phyloP scores from a whole-genome alignment of 2,888 invertebrate species.

The Biston betularia region DNA sequence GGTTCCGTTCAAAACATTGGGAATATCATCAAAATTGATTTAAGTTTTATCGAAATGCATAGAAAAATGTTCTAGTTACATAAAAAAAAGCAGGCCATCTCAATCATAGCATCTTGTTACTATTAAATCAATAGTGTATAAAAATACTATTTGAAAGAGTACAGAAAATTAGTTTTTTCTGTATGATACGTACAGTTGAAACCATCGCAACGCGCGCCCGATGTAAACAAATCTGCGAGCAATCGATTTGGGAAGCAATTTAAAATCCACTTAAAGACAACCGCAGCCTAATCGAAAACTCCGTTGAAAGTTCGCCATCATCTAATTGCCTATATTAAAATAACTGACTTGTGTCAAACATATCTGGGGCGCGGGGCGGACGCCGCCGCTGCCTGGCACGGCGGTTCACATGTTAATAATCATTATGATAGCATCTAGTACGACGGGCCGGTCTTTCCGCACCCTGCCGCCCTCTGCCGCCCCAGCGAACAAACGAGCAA shows the following conservation, averaged over 20 bases:
- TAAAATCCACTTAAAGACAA: constrained; percentile 83
- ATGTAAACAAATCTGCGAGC: constrained; percentile 41
- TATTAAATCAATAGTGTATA: not conserved
- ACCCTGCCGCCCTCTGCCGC: constrained; percentile 46
- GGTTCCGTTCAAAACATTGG: too few species aligned
- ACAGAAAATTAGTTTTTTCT: not conserved
- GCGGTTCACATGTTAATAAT: constrained; percentile 84
- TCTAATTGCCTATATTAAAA: constrained; percentile 85
- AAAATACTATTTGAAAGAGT: not conserved
- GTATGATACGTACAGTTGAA: not conserved
- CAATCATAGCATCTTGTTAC: too few species aligned
- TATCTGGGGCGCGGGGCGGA: constrained; percentile 78
- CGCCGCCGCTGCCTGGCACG: constrained; percentile 80
- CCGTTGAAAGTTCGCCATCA: constrained; percentile 66
- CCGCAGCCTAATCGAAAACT: constrained; percentile 84
- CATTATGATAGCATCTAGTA: constrained; percentile 86
- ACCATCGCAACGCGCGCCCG: constrained; percentile 17
- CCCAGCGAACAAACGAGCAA: constrained; percentile 42
- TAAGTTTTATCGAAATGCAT: too few species aligned
- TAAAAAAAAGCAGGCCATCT: too few species aligned
- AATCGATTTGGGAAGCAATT: constrained; percentile 78
- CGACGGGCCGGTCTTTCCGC: constrained; percentile 75
- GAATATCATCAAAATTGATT: too few species aligned
- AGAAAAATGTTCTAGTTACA: too few species aligned
- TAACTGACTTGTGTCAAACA: constrained; percentile 85